These are phyloP conservation scores for Ambastaia sidthimunki DNA, from an alignment of 2,797 vertebrate genomes.

Conservation along the genomic window DNA sequence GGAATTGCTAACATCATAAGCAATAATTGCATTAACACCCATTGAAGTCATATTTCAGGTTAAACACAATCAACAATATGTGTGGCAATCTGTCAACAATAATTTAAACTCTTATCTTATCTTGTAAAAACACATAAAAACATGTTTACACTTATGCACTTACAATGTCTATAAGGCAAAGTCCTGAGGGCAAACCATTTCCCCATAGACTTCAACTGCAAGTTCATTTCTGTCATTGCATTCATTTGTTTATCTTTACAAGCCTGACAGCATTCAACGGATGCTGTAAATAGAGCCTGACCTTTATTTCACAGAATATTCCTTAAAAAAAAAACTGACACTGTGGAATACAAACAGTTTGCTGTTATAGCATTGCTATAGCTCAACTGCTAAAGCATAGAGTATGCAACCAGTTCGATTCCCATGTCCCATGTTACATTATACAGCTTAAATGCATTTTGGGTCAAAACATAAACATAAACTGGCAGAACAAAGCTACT, in stretches of 20 bases:
- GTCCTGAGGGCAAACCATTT: background rate
- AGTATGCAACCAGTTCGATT: background rate
- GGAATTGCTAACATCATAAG: background rate
- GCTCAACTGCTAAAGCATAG: background rate
- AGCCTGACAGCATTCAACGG: background rate
- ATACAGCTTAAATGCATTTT: background rate
- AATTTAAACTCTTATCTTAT: background rate
- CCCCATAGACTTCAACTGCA: background rate
- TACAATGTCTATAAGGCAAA: background rate
- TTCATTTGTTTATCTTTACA: slow-evolving; percentile 15
- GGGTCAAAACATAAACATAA: background rate
- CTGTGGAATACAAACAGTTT: background rate
- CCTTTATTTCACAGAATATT: background rate
- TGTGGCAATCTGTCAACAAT: background rate
- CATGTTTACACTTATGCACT: background rate
- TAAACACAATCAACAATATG: background rate
- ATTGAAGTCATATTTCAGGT: background rate
- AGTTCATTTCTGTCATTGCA: background rate
- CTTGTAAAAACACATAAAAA: background rate
- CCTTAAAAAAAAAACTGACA: slow-evolving; percentile 9
- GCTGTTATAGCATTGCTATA: background rate
- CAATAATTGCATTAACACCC: background rate
- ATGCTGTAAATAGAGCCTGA: background rate
- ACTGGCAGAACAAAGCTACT: background rate
- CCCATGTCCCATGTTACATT: background rate